Evolutionary conservation across 2,797 vertebrate species (phyloP).

Genomic region (Lagorchestes hirsutus): DNA sequence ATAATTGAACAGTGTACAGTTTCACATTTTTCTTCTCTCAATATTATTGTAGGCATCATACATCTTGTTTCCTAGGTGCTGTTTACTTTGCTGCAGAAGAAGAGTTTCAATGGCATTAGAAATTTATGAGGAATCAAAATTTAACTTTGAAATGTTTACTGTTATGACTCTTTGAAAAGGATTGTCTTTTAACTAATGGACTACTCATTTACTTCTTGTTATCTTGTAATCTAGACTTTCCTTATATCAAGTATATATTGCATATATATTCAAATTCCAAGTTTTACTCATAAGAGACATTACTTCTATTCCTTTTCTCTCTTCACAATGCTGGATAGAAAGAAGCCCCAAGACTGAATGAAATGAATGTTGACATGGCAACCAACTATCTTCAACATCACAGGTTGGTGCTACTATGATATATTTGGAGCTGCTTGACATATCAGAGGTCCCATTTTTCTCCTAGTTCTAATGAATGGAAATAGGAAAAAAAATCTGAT

Average conservation of each 20-base stretch:
- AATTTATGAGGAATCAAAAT: slow-evolving; percentile 21
- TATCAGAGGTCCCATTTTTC: background rate
- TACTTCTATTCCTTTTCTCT: background rate
- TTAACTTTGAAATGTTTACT: slow-evolving; percentile 4
- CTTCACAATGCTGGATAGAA: background rate
- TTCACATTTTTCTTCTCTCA: background rate
- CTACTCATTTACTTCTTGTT: background rate
- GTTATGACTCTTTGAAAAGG: background rate
- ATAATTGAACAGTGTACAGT: background rate
- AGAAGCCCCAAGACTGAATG: background rate
- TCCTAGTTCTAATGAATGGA: slow-evolving; percentile 49
- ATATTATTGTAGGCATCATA: background rate
- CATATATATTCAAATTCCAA: background rate
- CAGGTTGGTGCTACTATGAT: background rate
- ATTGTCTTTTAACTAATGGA: slow-evolving; percentile 6
- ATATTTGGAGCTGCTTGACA: slow-evolving; percentile 14
- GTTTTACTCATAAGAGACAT: background rate
- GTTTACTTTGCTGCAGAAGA: background rate
- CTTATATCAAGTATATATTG: background rate
- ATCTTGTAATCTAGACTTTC: background rate
- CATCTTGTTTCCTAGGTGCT: background rate
- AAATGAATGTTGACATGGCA: background rate
- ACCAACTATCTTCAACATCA: slow-evolving; percentile 8
- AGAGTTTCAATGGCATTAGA: slow-evolving; percentile 40
- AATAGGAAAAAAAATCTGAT: slow-evolving; percentile 44